A percentile compares a stretch with the other conserved stretches of the same genome.
phyloP scores from a whole-genome alignment of 2,888 invertebrate genomes.

The Scaptodrosophila latifasciaeformis region DNA sequence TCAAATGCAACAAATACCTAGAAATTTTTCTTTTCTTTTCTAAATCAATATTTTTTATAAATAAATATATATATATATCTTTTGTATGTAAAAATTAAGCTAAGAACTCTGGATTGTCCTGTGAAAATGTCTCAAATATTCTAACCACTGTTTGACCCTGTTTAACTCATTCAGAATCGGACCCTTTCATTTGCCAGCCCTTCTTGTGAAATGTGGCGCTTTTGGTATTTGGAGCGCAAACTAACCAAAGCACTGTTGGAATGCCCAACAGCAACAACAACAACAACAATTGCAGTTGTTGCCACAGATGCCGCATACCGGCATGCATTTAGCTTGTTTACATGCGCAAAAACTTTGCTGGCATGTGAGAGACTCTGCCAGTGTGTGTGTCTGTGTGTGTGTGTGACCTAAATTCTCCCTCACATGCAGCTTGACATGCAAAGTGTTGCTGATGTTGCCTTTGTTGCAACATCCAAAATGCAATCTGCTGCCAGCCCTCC shows the following conservation, averaged over 20 bases:
- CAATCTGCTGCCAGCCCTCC: conserved; percentile 23
- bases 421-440: conserved; percentile 7
- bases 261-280: not conserved
- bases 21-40: too few relatives aligned
- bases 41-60: too few relatives aligned
- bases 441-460: conserved; percentile 8
- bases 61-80: too few relatives aligned
- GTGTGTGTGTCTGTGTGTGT: conserved; percentile 11
- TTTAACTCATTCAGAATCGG: too few relatives aligned
- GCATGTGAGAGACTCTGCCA: not conserved
- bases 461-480: conserved; percentile 43
- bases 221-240: not conserved
- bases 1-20: too few relatives aligned
- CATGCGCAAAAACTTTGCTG: conserved; percentile 13
- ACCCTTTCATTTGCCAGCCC: too few relatives aligned
- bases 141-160: too few relatives aligned
- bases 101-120: too few relatives aligned
- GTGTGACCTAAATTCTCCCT: conserved; percentile 41
- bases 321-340: conserved; percentile 20
- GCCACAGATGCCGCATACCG: conserved; percentile 37
- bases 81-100: too few relatives aligned
- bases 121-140: too few relatives aligned
- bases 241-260: not conserved
- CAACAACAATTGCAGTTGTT: conserved; percentile 1
- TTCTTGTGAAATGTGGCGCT: too few relatives aligned